Percentiles rank a stretch among this genome's conserved stretches.
phyloP scores from a whole-genome alignment of 2,888 invertebrate genomes.

The Unio pictorum region DNA sequence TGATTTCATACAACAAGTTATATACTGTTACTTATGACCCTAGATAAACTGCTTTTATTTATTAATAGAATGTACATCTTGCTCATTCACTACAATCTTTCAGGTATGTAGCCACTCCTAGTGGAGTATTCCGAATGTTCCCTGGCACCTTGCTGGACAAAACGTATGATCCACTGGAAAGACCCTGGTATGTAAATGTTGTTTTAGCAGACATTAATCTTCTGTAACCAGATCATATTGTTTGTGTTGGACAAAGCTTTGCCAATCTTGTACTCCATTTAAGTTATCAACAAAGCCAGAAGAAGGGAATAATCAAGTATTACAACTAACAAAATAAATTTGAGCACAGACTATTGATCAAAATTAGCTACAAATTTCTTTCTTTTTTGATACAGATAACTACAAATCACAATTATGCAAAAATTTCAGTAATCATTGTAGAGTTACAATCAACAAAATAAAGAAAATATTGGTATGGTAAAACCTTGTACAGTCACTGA shows the following conservation, averaged over 20 bases:
- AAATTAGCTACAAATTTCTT: neutral
- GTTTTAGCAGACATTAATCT: too few relatives aligned
- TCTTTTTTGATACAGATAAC: neutral
- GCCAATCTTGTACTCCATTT: too few relatives aligned
- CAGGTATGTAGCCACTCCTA: conserved; percentile 80
- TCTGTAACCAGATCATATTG: too few relatives aligned
- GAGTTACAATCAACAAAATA: too few relatives aligned
- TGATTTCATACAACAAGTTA: neutral
- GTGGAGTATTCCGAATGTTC: conserved; percentile 87
- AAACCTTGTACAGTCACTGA: too few relatives aligned
- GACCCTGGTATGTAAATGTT: conserved; percentile 78
- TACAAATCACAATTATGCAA: too few relatives aligned
- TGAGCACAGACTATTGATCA: neutral
- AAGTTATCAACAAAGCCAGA: too few relatives aligned
- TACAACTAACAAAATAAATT: conserved; percentile 1
- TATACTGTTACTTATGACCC: neutral
- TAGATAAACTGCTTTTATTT: too few relatives aligned
- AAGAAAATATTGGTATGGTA: too few relatives aligned
- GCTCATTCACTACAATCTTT: neutral
- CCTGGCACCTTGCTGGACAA: conserved; percentile 87
- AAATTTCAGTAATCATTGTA: too few relatives aligned
- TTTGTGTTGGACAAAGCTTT: too few relatives aligned
- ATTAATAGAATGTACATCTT: neutral
- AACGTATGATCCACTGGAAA: conserved; percentile 85
- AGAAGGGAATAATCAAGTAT: too few relatives aligned